Evolutionary conservation across 2,888 invertebrate species (phyloP), one percentile per base, ranked within the genome.

Genomic region (Nemotelus nigrinus): DNA sequence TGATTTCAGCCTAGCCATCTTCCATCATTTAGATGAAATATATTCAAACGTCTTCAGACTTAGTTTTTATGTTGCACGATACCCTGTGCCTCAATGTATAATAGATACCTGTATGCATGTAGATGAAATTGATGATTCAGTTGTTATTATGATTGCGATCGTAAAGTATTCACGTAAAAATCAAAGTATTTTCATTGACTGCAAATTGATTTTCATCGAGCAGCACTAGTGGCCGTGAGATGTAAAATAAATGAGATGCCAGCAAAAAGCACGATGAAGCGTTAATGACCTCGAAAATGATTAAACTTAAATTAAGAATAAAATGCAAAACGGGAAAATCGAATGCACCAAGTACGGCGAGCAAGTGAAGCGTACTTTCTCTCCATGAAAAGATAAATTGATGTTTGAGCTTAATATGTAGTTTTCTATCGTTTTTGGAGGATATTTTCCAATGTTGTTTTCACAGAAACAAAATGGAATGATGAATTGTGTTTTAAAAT

Each of bases 281-380:
- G 68, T 68, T 68, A 68, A 68, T 68, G 68, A 68, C 68, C 68
- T 44, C 50, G 39, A 65, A 68, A 68, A 41, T 39, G 53, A 68
- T 68, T n/a, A 48, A 67, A 7, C 6, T 67, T 3, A 47, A 10
- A 41, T 39, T 10, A n/a, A 47, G 41, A 10, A 67, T 8, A 4
- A 41, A 47, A 25, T 67, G 67, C 4, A 64, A 58, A 64, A 39
- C 6, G 25, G 58, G 25, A 58, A 58, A 25, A 58, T 4, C 7
- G 58, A 25, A 7, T 25, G 25, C 25, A 25, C 25, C 25, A 25
- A 25, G 25, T 25, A 25, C 25, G 25, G 25, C 25, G 25, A 25
- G 25, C 25, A 25, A 25, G 25, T 25, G 25, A 25, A 25, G 25
- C 25, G 25, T 25, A 1, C 25, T 25, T 25, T 25, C 25, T 25